Conservation (phyloP, 2,113 vertebrate genomes). For the Osmerus eperlanus region DNA sequence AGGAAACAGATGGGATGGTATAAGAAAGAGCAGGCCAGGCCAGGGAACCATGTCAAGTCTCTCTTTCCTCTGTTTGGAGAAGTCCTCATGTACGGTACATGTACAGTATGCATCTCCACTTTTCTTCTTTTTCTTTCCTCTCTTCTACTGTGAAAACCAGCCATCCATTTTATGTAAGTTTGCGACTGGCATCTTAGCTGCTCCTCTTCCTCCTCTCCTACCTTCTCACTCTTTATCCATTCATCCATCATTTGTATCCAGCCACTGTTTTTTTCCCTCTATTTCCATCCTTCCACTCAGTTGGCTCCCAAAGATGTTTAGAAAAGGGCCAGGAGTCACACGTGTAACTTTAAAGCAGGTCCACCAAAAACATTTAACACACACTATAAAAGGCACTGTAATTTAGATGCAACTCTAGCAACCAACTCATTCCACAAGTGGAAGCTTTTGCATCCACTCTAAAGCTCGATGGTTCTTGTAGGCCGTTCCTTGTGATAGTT, state of each 20-base stretch:
- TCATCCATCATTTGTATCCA: not conserved
- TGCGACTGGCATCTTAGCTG: not conserved
- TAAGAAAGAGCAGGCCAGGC: conserved; percentile 35
- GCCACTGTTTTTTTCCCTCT: not conserved
- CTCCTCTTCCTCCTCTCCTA: conserved; percentile 6
- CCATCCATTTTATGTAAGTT: not conserved
- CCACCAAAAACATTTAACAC: no score
- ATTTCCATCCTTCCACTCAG: not conserved
- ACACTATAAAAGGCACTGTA: conserved; percentile 11
- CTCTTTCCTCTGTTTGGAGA: no score
- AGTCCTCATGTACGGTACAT: not conserved
- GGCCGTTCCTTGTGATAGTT: conserved; percentile 42
- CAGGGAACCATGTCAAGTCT: not conserved
- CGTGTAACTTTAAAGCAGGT: conserved; percentile 1
- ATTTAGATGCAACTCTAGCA: conserved; percentile 29
- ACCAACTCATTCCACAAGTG: conserved; percentile 3
- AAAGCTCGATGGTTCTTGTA: conserved; percentile 18
- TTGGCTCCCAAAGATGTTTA: conserved; percentile 4
- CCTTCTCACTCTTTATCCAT: not conserved
- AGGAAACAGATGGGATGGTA: conserved; percentile 68
- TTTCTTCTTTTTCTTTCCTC: not conserved
- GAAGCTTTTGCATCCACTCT: conserved; percentile 28
- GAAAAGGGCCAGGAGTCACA: conserved; percentile 18
- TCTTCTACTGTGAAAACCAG: not conserved
- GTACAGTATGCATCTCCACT: not conserved